Conservation (phyloP, 23 tunicate species). For the Styela clava region DNA sequence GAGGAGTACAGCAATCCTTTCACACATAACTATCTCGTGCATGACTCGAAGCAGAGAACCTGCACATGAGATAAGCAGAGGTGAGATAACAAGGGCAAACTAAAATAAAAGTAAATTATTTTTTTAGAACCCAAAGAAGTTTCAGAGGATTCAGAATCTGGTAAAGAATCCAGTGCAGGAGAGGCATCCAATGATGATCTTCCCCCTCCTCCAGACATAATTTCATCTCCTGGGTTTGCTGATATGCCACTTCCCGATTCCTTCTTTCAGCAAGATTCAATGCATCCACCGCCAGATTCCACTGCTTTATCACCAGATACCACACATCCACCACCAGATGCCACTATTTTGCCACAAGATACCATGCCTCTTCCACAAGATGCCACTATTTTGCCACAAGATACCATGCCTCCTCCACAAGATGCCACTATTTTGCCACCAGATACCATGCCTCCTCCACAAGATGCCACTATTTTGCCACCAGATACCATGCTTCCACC, state of each 20-base stretch:
- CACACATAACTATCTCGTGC: no score
- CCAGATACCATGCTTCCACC: background rate
- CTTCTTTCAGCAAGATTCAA: background rate
- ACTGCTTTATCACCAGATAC: background rate
- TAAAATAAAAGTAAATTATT: no score
- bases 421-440: background rate
- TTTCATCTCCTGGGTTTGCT: slow-evolving; percentile 3
- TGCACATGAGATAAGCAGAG: no score
- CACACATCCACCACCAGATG: background rate
- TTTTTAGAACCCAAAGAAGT: background rate
- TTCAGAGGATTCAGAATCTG: background rate
- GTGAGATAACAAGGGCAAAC: no score
- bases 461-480: background rate
- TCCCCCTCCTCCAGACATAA: background rate
- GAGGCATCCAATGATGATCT: background rate
- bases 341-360: background rate
- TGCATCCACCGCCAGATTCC: background rate
- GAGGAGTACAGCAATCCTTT: no score
- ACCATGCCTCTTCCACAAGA: background rate
- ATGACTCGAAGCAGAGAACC: no score
- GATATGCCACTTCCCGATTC: slow-evolving; percentile 4
- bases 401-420: background rate
- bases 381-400: background rate
- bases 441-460: background rate
- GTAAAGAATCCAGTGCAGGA: background rate